Conservation (phyloP, 2,888 invertebrate genomes). For the Euclidia mi region DNA sequence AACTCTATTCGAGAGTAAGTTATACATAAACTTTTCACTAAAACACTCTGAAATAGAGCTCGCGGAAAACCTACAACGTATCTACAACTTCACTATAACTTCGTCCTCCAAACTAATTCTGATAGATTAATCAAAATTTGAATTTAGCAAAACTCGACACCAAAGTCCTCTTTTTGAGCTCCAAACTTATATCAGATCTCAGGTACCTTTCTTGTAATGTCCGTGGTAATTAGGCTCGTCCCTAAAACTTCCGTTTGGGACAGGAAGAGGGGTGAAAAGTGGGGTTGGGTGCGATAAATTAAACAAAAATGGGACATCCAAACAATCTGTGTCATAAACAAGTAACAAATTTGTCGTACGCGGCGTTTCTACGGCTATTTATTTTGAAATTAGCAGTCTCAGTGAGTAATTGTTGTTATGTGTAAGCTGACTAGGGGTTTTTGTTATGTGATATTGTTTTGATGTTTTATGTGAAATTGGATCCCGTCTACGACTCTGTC, state of each 20-base stretch:
- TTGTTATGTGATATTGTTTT: neutral
- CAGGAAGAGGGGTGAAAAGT: slow-evolving; percentile 18
- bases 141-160: slow-evolving; percentile 26
- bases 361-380: slow-evolving; percentile 50
- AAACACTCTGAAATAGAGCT: neutral
- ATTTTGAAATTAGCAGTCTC: slow-evolving; percentile 47
- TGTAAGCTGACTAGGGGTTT: neutral
- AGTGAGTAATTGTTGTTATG: slow-evolving; percentile 28
- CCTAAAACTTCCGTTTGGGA: slow-evolving; percentile 40
- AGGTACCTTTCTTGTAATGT: slow-evolving; percentile 49
- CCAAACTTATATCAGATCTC: slow-evolving; percentile 46
- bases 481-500: too few species aligned
- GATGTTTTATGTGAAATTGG: too few species aligned
- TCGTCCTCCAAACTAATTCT: slow-evolving; percentile 23
- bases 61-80: neutral
- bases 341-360: slow-evolving; percentile 61
- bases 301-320: slow-evolving; percentile 70
- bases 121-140: slow-evolving; percentile 31
- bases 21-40: neutral
- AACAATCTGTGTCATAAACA: slow-evolving; percentile 67
- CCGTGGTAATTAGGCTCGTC: slow-evolving; percentile 40
- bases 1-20: too few species aligned
- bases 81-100: slow-evolving; percentile 26
- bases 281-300: slow-evolving; percentile 59
- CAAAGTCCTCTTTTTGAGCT: slow-evolving; percentile 37